These are phyloP conservation scores for Danionella dracula DNA, from an alignment of 2,797 vertebrate species.

Conservation along the genomic window DNA sequence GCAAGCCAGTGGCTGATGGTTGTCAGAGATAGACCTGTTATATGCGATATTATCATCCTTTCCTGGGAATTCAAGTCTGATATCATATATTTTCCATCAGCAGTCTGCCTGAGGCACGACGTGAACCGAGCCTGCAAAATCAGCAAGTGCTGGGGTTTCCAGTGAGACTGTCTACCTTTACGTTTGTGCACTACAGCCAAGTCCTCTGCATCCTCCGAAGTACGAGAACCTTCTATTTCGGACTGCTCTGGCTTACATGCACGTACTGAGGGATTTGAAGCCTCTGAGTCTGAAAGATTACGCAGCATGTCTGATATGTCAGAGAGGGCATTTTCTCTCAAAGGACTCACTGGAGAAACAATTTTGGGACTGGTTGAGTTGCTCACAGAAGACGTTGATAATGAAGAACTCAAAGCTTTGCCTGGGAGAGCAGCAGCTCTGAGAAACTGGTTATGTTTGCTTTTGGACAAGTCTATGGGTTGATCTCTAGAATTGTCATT, in stretches of 20 bases:
- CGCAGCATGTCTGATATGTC: slow-evolving; percentile 99
- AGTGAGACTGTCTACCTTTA: slow-evolving; percentile 98
- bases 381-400: slow-evolving; percentile 12
- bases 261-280: slow-evolving; percentile 82
- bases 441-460: slow-evolving; percentile 84
- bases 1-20: slow-evolving; percentile 99
- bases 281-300: slow-evolving; percentile 92
- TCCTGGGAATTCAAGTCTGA: slow-evolving; percentile 97
- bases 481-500: slow-evolving; percentile 89
- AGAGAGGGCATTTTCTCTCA: slow-evolving; percentile 94
- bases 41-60: slow-evolving; percentile 93
- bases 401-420: slow-evolving; percentile 30
- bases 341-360: slow-evolving; percentile 69
- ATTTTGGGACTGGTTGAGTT: slow-evolving; percentile 25
- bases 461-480: slow-evolving; percentile 98
- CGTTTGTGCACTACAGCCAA: slow-evolving; percentile 86
- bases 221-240: slow-evolving; percentile 78
- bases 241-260: slow-evolving; percentile 83
- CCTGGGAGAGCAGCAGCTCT: slow-evolving; percentile 74
- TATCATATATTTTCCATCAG: slow-evolving; percentile 93
- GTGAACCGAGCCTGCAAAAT: slow-evolving; percentile 97
- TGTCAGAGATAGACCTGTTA: slow-evolving; percentile 97
- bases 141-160: slow-evolving; percentile 98
- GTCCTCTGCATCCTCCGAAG: slow-evolving; percentile 77
- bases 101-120: slow-evolving; percentile 88